phyloP scores from a whole-genome alignment of 2,888 invertebrate genomes.

The Herminia tarsipennalis region DNA sequence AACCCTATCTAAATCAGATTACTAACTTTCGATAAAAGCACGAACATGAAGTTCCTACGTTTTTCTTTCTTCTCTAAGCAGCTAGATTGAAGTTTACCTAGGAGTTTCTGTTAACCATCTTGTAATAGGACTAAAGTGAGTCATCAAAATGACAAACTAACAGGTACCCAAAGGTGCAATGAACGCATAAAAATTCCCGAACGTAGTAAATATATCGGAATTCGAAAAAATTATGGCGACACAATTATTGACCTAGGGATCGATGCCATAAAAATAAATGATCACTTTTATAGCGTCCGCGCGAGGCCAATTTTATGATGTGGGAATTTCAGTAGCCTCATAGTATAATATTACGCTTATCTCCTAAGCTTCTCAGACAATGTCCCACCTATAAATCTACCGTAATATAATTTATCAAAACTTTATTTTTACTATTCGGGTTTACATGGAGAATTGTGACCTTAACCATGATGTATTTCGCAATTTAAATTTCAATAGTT shows the following conservation, averaged over 20 bases:
- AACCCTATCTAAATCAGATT: too few relatives aligned
- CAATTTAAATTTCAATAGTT: too few relatives aligned
- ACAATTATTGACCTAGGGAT: conserved; percentile 74
- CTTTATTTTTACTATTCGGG: too few relatives aligned
- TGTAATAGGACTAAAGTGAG: conserved; percentile 14
- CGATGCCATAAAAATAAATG: conserved; percentile 77
- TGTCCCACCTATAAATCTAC: conserved; percentile 25
- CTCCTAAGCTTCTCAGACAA: conserved; percentile 41
- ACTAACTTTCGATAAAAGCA: too few relatives aligned
- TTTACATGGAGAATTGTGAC: too few relatives aligned
- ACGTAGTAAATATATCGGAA: conserved; percentile 49
- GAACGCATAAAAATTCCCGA: conserved; percentile 36
- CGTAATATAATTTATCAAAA: too few relatives aligned
- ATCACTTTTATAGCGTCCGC: conserved; percentile 67
- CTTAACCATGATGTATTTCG: too few relatives aligned
- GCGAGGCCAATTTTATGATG: conserved; percentile 72
- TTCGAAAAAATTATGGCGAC: conserved; percentile 62
- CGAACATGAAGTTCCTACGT: too few relatives aligned
- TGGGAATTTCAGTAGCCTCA: conserved; percentile 70
- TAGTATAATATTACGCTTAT: conserved; percentile 66
- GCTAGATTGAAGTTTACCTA: too few relatives aligned
- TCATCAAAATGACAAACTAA: conserved; percentile 26
- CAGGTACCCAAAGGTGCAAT: conserved; percentile 22
- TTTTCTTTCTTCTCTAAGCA: too few relatives aligned
- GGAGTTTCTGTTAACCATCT: too few relatives aligned